Base-by-base conservation (phyloP, 2,888 invertebrate species). In the Loripinus fragilis region DNA sequence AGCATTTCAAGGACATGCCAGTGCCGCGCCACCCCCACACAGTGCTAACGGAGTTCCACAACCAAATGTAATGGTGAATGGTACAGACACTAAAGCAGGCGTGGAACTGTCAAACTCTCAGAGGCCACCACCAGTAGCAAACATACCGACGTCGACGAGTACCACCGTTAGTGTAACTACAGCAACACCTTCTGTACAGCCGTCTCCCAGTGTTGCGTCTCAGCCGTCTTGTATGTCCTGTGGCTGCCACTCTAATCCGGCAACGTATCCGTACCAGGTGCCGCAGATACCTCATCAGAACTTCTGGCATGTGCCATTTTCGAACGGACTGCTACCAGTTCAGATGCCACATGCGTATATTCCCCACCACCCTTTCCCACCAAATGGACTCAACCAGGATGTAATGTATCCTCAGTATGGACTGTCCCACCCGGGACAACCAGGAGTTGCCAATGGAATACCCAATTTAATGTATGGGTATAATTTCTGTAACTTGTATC, bases 241-340 rank as follows among this genome's bases (percentile, higher is more conserved):
- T 80, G 87, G 87, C 8, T 86, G 88, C 76, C 79, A 81, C 41
- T 38, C 76, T n/a, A 52, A 45, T 64, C 12, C 72, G 30, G 64
- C 81, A 45, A 55, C 76, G 72, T 68, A 76, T 76, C 71, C 79
- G 68, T 83, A 52, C 76, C 76, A 77, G 50, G 42, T 79, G 74
- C 78, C 85, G 75, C 73, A 88, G 80, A 74, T 89, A 82, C 71
- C 75, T 80, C 77, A 78, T 52, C 60, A 25, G 75, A 84, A 35
- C 86, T 83, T 66, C 48, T 85, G 80, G 84, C 85, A 66, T 71
- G 60, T 80, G 25, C 76, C 76, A 25, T 75, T 83, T 74, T 35
- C 79, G 50, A 86, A 86, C 72, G 85, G 86, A 52, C 45, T 86
- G 52, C n/a, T 88, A 69, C 82, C 86, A 50, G 20, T 41, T 38